Evolutionary conservation across 2,113 vertebrate genomes (phyloP).

Genomic region (Dicerorhinus sumatrensis): DNA sequence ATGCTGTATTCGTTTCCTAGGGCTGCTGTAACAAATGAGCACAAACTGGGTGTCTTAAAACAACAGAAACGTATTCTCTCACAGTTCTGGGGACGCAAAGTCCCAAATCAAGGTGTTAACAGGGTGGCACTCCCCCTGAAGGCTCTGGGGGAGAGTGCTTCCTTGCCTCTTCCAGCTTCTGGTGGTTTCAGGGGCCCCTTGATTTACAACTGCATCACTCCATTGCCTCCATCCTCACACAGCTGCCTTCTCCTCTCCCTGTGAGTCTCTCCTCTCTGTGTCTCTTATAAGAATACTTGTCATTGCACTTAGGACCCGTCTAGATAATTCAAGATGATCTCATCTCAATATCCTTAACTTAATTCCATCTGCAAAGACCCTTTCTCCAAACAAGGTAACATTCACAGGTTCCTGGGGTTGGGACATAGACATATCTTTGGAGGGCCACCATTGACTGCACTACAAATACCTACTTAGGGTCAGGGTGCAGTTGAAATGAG

Average conservation of each 20-base stretch:
- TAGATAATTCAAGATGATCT: neutral
- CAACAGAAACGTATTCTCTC: neutral
- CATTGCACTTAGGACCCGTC: neutral
- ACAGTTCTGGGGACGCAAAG: neutral
- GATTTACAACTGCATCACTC: neutral
- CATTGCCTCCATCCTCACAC: accelerated
- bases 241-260: neutral
- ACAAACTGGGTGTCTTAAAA: neutral
- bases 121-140: neutral
- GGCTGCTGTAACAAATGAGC: neutral
- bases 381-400: neutral
- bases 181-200: neutral
- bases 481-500: neutral
- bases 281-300: neutral
- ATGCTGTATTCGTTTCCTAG: neutral
- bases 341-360: neutral
- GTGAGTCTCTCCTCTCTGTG: neutral
- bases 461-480: neutral
- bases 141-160: neutral
- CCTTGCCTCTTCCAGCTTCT: neutral
- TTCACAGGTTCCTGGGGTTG: neutral
- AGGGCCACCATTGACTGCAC: neutral
- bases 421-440: neutral
- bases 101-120: neutral
- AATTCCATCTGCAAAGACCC: neutral